Percentiles rank a stretch among this genome's conserved stretches.
Conservation (phyloP, 1,140 invertebrate species). For the Bombus fervidus region DNA sequence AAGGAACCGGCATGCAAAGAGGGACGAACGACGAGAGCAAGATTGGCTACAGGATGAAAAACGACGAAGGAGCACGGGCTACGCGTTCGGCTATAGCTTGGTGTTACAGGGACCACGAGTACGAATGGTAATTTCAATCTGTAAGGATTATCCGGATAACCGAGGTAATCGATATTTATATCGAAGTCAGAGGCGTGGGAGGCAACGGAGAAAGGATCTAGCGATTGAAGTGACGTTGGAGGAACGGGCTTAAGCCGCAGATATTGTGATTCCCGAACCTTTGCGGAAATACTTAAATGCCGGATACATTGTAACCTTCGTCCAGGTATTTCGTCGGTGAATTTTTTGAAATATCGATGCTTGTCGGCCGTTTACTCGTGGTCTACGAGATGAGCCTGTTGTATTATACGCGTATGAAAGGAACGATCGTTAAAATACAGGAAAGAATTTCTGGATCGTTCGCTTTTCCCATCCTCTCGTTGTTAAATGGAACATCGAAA, state of each 20-base stretch:
- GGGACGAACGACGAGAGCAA: not conserved
- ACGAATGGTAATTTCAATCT: constrained; percentile 77
- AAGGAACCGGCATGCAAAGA: constrained; percentile 4
- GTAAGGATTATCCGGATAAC: constrained; percentile 79
- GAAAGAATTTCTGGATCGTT: not conserved
- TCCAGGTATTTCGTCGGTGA: not conserved
- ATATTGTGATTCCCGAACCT: constrained; percentile 63
- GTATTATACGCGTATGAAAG: not conserved
- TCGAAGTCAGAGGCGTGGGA: constrained; percentile 61
- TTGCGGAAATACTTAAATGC: constrained; percentile 46
- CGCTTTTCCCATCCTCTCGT: too few relatives aligned
- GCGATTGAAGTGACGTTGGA: constrained; percentile 34
- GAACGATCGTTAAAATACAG: not conserved
- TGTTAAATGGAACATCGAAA: not conserved
- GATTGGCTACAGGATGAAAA: constrained; percentile 28
- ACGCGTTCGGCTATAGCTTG: constrained; percentile 8
- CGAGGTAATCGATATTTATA: constrained; percentile 79
- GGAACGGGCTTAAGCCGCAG: constrained; percentile 56
- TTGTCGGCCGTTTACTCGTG: not conserved
- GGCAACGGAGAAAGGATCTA: constrained; percentile 46
- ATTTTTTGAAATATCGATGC: constrained; percentile 23
- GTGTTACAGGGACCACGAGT: constrained; percentile 18
- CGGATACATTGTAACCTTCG: constrained; percentile 46
- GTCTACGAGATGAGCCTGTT: not conserved
- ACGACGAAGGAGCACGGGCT: not conserved